Base-by-base conservation (phyloP, 1,140 invertebrate species). In the Carcinoscorpius rotundicauda region DNA sequence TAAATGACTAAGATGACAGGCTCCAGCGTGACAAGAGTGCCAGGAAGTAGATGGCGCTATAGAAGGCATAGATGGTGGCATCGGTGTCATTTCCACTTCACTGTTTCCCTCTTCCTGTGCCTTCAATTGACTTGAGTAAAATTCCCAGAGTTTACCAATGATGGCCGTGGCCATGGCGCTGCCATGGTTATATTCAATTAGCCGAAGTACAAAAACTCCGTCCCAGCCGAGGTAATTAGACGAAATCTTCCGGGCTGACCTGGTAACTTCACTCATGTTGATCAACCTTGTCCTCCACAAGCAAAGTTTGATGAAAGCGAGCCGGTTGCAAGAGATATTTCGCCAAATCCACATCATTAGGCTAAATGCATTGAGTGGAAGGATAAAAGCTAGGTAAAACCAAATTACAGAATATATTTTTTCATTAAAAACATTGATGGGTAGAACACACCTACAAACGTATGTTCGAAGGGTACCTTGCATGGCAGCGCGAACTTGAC, bases 371-470 rank as follows among this genome's bases (percentile, higher is more conserved):
- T 78, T 77, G 51, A 78, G 70, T 6, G 76, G 76, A 52, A 77
- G 69, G 11, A 77, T 65, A 61, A 77, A 69, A 9, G 75, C 77
- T 57, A 78, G 71, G 70, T 76, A 78, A 66, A 78, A 78, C 77
- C 77, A 78, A 57, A 78, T 72, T 63, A 78, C 73, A 3, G 75
- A 74, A 65, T 80, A 81, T 64, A 82, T 81, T 70, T 82, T 82
- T 71, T 81, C 81, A 71, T 81, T 81, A 73, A 82, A 81, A 51
- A 82, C 74, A 68, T 82, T 82, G 70, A 81, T 81, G 49, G 80
- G 80, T 64, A 82, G 72, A 11, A 81, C 80, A 67, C 81, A 82
- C 68, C 81, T 80, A 49, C 76, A 78, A 11, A 75, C 75, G 71
- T 76, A 78, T 48, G 74, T 73, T 49, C 74, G 71, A 6, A 78